Evolutionary conservation across 2,797 vertebrate genomes (phyloP).

Genomic region (Oreochromis grahami): DNA sequence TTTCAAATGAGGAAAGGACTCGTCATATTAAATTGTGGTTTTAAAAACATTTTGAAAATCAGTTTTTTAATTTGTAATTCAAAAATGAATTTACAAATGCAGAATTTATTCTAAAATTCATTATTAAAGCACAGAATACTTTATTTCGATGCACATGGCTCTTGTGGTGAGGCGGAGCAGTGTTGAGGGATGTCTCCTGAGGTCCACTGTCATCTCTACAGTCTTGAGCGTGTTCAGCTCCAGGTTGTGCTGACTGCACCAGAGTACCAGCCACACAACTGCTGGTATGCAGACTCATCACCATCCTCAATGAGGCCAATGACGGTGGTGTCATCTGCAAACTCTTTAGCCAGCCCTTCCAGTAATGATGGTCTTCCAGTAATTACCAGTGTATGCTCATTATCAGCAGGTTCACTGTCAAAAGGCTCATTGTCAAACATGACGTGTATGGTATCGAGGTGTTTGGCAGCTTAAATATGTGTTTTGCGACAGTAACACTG

Average conservation of each 20-base stretch:
- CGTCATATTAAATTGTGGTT: background rate
- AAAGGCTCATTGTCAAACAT: background rate
- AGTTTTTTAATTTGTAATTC: background rate
- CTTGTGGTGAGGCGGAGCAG: background rate
- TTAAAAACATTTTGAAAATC: background rate
- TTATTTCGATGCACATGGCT: background rate
- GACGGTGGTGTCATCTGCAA: background rate
- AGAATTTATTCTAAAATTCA: background rate
- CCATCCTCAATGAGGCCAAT: background rate
- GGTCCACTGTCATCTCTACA: background rate
- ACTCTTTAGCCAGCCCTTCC: background rate
- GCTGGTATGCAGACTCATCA: background rate
- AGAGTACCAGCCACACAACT: background rate
- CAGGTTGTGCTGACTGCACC: background rate
- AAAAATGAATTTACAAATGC: background rate
- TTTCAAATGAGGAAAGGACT: background rate
- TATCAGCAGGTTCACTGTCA: background rate
- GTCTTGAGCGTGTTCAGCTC: background rate
- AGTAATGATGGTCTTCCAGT: background rate
- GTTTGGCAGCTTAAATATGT: background rate
- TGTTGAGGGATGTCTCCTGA: background rate
- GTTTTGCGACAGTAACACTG: background rate
- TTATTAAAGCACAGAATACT: background rate
- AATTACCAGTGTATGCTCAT: background rate
- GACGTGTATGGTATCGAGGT: background rate